A percentile compares a stretch with the other conserved stretches of the same genome.
These are phyloP conservation scores for Zaprionus nigranus DNA, from an alignment of 1,140 invertebrate genomes.

Conservation along the genomic window DNA sequence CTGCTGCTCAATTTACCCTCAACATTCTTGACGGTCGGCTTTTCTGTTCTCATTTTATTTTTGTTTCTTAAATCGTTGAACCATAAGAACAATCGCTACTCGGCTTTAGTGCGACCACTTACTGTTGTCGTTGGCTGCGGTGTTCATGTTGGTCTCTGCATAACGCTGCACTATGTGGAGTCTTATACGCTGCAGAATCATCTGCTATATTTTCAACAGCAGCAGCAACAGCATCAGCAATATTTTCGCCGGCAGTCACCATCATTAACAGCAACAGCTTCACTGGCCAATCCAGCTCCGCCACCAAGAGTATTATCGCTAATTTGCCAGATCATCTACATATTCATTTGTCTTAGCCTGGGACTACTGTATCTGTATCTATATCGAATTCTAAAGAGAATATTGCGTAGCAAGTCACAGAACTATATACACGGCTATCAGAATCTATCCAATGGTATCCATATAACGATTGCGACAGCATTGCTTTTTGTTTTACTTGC, in stretches of 20 bases:
- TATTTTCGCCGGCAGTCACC: constrained; percentile 45
- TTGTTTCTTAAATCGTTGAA: constrained; percentile 90
- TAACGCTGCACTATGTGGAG: constrained; percentile 92
- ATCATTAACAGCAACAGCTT: constrained; percentile 36
- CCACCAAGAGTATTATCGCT: constrained; percentile 87
- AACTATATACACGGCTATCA: constrained; percentile 89
- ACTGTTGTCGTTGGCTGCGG: constrained; percentile 90
- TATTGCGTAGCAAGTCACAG: constrained; percentile 88
- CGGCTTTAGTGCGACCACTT: constrained; percentile 89
- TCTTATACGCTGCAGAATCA: constrained; percentile 83
- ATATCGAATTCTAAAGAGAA: constrained; percentile 89
- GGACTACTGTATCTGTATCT: constrained; percentile 94
- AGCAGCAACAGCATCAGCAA: constrained; percentile 68
- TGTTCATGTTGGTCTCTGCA: constrained; percentile 90
- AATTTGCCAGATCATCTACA: constrained; percentile 92
- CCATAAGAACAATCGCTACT: constrained; percentile 88
- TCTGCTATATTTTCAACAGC: constrained; percentile 68
- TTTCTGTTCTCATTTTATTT: constrained; percentile 93
- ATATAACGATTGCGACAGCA: constrained; percentile 93
- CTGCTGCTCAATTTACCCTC: constrained; percentile 93
- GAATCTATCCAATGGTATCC: constrained; percentile 91
- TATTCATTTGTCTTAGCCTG: constrained; percentile 91
- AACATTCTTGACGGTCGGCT: constrained; percentile 93
- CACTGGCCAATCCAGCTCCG: constrained; percentile 49
- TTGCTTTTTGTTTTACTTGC: constrained; percentile 92